These are phyloP conservation scores for Hypocryptadius cinnamomeus DNA, from an alignment of 2,113 vertebrate genomes.

Conservation along the genomic window DNA sequence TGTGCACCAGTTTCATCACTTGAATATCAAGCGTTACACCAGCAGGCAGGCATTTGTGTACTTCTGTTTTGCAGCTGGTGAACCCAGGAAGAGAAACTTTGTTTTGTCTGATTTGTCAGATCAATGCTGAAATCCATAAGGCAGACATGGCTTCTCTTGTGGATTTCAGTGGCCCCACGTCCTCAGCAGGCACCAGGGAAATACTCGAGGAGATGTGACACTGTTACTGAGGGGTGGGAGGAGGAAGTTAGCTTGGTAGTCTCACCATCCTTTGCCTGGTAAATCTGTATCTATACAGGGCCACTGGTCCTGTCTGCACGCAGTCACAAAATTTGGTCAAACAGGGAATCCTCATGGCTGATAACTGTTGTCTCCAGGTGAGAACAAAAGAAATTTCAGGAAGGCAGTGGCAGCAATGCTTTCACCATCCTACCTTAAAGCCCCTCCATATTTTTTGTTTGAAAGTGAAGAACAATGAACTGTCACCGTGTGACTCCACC, in stretches of 20 bases:
- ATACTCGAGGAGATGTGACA: rapidly evolving
- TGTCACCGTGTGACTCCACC: not conserved
- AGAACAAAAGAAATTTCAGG: not conserved
- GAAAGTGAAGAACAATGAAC: slow-evolving; percentile 53
- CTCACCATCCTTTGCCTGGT: not conserved
- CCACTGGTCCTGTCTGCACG: not conserved
- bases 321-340: not conserved
- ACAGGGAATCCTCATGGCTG: not conserved
- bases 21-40: not conserved
- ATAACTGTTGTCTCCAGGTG: not conserved
- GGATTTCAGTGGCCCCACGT: rapidly evolving
- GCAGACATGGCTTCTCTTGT: not conserved
- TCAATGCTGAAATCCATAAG: not conserved
- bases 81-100: not conserved
- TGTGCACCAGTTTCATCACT: rapidly evolving
- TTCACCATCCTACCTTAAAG: not conserved
- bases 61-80: not conserved
- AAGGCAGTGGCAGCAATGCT: not conserved
- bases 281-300: not conserved
- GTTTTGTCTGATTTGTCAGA: not conserved
- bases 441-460: not conserved
- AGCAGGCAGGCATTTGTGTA: not conserved
- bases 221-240: not conserved
- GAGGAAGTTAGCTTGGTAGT: not conserved
- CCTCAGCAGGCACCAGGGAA: not conserved